Percentiles rank a stretch among this genome's conserved stretches.
These are phyloP conservation scores for Cotesia typhae DNA, from an alignment of 1,140 invertebrate species.

Conservation along the genomic window DNA sequence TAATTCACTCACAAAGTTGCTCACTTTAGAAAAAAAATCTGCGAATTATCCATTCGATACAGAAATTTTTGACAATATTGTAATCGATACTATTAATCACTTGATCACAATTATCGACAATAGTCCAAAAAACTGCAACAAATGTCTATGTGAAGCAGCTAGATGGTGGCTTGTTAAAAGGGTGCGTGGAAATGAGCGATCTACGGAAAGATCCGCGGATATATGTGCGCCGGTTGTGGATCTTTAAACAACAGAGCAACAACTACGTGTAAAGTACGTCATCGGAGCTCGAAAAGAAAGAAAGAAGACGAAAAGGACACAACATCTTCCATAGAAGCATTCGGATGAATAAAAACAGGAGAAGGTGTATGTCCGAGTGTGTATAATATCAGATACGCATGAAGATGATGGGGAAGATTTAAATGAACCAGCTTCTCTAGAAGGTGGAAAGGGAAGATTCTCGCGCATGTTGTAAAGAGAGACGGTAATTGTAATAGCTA, in stretches of 20 bases:
- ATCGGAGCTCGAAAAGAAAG: constrained; percentile 13
- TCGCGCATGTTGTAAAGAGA: no score
- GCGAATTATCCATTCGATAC: no score
- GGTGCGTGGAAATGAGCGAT: constrained; percentile 34
- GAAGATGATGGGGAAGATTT: not conserved
- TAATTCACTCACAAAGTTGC: no score
- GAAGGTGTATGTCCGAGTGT: not conserved
- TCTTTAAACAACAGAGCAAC: constrained; percentile 7
- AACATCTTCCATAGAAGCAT: no score
- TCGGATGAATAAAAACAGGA: no score
- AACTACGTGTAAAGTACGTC: constrained; percentile 21
- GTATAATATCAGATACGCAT: not conserved
- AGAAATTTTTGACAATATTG: no score
- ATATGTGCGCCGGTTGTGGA: constrained; percentile 18
- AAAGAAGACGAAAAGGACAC: constrained; percentile 21
- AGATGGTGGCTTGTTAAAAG: constrained; percentile 17
- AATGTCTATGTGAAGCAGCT: no score
- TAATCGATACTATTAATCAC: no score
- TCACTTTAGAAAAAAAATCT: no score
- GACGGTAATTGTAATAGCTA: no score
- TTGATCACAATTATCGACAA: no score
- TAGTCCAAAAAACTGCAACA: no score
- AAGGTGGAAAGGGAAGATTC: not conserved
- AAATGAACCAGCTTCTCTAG: not conserved
- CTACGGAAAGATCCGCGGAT: constrained; percentile 20